Conservation (phyloP, 2,797 vertebrate species). For the Brotula barbata region DNA sequence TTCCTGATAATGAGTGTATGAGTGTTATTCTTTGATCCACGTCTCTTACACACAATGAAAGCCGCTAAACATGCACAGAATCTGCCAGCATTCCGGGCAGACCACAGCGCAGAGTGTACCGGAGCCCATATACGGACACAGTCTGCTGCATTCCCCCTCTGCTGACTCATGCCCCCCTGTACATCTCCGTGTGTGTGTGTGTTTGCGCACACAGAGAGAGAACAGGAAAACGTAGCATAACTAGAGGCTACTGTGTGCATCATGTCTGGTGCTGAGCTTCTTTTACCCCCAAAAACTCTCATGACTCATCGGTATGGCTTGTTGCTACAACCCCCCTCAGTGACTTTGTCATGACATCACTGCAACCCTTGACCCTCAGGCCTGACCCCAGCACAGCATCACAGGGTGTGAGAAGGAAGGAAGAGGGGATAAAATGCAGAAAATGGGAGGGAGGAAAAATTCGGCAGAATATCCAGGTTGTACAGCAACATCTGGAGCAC, state of each 20-base stretch:
- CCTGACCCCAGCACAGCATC: conserved; percentile 34
- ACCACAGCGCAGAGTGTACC: conserved; percentile 53
- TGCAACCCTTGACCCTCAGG: conserved; percentile 46
- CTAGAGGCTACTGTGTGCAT: conserved; percentile 17
- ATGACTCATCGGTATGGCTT: conserved; percentile 68
- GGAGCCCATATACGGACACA: conserved; percentile 75
- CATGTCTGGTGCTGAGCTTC: conserved; percentile 26
- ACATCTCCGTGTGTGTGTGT: neutral
- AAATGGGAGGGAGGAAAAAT: neutral
- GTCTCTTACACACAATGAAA: conserved; percentile 55
- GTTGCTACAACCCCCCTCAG: conserved; percentile 1
- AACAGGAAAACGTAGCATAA: neutral
- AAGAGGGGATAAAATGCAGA: neutral
- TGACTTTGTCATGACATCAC: conserved; percentile 61
- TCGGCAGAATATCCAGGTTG: conserved; percentile 30
- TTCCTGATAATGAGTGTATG: conserved; percentile 6
- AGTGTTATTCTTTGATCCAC: conserved; percentile 44
- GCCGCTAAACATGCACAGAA: conserved; percentile 77
- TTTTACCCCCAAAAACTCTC: conserved; percentile 59
- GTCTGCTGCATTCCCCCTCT: conserved; percentile 40
- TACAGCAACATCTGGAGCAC: conserved; percentile 55
- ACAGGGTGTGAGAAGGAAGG: neutral
- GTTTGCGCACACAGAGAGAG: neutral
- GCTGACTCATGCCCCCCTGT: conserved; percentile 53
- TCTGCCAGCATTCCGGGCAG: conserved; percentile 72